A percentile compares a stretch with the other conserved stretches of the same genome.
phyloP scores from a whole-genome alignment of 2,888 invertebrate genomes.

The Zhengitettix transpicula region DNA sequence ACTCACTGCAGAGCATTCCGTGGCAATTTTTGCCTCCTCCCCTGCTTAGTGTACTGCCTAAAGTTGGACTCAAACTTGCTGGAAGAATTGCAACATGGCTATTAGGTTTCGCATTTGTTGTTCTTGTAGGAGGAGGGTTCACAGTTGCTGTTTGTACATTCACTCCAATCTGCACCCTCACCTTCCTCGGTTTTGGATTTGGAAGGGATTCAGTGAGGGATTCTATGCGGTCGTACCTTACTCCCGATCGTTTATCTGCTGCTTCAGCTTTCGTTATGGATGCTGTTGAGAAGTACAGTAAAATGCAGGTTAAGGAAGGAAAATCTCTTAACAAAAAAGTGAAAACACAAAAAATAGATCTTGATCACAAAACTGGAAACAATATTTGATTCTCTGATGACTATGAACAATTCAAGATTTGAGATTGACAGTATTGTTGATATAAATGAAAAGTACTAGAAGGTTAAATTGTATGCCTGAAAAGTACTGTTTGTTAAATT shows the following conservation, averaged over 20 bases:
- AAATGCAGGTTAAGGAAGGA: background rate
- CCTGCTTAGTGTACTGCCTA: background rate
- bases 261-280: conserved; percentile 41
- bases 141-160: conserved; percentile 41
- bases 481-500: too few relatives aligned
- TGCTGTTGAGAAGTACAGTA: conserved; percentile 40
- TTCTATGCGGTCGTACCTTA: conserved; percentile 36
- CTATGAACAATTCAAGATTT: too few relatives aligned
- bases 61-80: background rate
- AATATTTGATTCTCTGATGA: too few relatives aligned
- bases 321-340: too few relatives aligned
- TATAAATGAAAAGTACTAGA: too few relatives aligned
- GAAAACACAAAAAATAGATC: too few relatives aligned
- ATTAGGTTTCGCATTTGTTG: conserved; percentile 25
- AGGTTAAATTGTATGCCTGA: too few relatives aligned
- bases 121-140: conserved; percentile 35
- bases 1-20: background rate
- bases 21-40: background rate
- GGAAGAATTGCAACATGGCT: background rate
- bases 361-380: too few relatives aligned
- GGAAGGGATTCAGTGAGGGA: conserved; percentile 21
- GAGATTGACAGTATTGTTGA: too few relatives aligned
- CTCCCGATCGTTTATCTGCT: conserved; percentile 38
- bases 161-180: conserved; percentile 42
- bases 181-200: conserved; percentile 28